Percentiles rank a stretch among this genome's conserved stretches.
Conservation (phyloP, 2,797 vertebrate species). For the Clarias fuscus region DNA sequence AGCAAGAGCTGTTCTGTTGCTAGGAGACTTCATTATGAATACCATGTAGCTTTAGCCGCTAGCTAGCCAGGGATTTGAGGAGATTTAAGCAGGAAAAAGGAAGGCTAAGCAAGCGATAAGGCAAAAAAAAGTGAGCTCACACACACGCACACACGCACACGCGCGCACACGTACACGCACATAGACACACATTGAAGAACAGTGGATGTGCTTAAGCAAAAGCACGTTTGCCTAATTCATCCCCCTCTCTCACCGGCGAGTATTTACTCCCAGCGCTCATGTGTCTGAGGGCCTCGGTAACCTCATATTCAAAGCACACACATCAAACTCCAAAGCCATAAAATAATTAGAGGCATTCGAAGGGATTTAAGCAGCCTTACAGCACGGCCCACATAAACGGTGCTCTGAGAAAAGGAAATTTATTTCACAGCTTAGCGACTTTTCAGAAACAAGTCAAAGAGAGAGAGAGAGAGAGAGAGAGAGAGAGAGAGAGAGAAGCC, state of each 20-base stretch:
- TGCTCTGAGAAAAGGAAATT: conserved; percentile 45
- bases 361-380: conserved; percentile 55
- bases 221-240: conserved; percentile 56
- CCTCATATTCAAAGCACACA: conserved; percentile 50
- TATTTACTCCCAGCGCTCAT: conserved; percentile 41
- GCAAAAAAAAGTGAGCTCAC: conserved; percentile 44
- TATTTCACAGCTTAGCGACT: conserved; percentile 41
- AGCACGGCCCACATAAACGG: conserved; percentile 40
- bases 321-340: conserved; percentile 56
- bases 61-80: conserved; percentile 68
- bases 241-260: conserved; percentile 36
- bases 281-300: conserved; percentile 18
- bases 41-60: conserved; percentile 62
- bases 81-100: conserved; percentile 63
- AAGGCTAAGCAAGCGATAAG: conserved; percentile 63
- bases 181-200: conserved; percentile 56
- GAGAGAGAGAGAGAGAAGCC: not conserved
- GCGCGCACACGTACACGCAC: not conserved
- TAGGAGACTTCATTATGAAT: conserved; percentile 69
- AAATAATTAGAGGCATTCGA: conserved; percentile 65
- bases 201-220: conserved; percentile 56
- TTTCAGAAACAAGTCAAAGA: conserved; percentile 20
- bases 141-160: not conserved
- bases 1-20: conserved; percentile 67
- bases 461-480: not conserved